Base-by-base conservation (phyloP, 2,113 vertebrate genomes). In the Clupea harengus region DNA sequence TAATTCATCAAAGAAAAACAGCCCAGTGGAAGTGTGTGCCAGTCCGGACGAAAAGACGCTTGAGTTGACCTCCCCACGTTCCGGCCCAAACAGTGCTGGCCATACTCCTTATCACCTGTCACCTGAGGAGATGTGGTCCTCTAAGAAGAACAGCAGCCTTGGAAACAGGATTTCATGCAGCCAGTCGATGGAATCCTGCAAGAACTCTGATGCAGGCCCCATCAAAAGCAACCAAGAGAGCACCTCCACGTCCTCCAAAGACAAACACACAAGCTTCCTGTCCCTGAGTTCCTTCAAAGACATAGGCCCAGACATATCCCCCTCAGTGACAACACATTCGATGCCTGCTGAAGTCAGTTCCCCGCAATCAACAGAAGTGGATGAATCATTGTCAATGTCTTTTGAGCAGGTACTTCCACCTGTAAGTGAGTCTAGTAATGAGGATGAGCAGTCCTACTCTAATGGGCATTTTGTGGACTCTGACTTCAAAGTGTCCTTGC, bases 321-420 rank as follows among this genome's bases (percentile, higher is more conserved):
- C 96, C 17, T 95, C 95, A 0, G 75, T 95, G 85, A 96, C 96
- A 45, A 96, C 96, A 0, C 96, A 96, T 0, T 97, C 96, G 0
- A 90, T 97, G 91, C 96, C 96, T 0, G 96, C 96, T 0, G 96
- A 97, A 90, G 95, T 96, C 85, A 95, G 96, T 4, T 97, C 96
- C 0, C 96, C 96, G 0, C 96, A 97, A 72, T 97, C 96, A 85
- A 97, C 96, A 0, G 96, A 97, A 91, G 95, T 97, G 85, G 96
- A 97, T 0, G 96, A 97, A 86, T 97, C 96, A 0, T 92, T 97
- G 0, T 97, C 96, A 0, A 95, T 96, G n/a, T 97, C 96, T 82
- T 96, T 97, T 0, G 96, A 97, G 92, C 96, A 97, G 87, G 95
- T 95, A 0, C 92, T 96, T 82, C 96, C 94, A 0, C 95, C 96